Percentiles rank a stretch among this genome's conserved stretches.
phyloP scores from a whole-genome alignment of 2,888 invertebrate genomes.

The Prosopocoilus inquinatus region DNA sequence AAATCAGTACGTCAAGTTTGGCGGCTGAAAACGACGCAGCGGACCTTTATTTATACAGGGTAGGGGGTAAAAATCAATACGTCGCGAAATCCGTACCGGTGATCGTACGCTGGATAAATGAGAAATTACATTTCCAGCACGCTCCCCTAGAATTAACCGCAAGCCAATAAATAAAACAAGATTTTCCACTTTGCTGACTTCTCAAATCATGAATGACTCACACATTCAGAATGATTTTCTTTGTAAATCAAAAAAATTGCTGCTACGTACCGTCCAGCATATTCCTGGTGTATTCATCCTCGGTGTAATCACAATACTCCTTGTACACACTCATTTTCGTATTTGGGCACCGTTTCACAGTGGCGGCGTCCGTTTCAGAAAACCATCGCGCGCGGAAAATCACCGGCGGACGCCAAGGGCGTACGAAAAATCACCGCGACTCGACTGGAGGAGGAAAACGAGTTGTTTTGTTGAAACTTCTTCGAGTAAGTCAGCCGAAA shows the following conservation, averaged over 20 bases:
- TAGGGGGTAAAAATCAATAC: too few species aligned
- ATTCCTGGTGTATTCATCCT: constrained; percentile 43
- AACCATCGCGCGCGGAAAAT: not conserved
- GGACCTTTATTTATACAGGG: too few species aligned
- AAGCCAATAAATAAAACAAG: not conserved
- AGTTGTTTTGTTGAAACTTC: too few species aligned
- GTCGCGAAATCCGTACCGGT: too few species aligned
- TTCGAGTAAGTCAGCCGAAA: too few species aligned
- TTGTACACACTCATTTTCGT: constrained; percentile 37
- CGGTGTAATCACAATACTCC: constrained; percentile 35
- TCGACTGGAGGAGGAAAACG: too few species aligned
- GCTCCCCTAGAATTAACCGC: not conserved
- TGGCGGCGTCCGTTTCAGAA: constrained; percentile 1
- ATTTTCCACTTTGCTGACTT: not conserved
- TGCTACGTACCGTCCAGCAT: constrained; percentile 42
- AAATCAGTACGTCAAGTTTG: too few species aligned
- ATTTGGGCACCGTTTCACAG: not conserved
- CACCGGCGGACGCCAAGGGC: not conserved
- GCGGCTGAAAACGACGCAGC: too few species aligned
- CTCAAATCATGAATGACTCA: not conserved
- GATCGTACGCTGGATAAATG: too few species aligned
- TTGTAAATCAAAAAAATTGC: not conserved
- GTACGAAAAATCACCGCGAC: not conserved
- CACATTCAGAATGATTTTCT: not conserved
- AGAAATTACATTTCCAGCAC: not conserved